These are phyloP conservation scores for Cotesia congregata DNA, from an alignment of 2,888 invertebrate genomes.

Conservation along the genomic window DNA sequence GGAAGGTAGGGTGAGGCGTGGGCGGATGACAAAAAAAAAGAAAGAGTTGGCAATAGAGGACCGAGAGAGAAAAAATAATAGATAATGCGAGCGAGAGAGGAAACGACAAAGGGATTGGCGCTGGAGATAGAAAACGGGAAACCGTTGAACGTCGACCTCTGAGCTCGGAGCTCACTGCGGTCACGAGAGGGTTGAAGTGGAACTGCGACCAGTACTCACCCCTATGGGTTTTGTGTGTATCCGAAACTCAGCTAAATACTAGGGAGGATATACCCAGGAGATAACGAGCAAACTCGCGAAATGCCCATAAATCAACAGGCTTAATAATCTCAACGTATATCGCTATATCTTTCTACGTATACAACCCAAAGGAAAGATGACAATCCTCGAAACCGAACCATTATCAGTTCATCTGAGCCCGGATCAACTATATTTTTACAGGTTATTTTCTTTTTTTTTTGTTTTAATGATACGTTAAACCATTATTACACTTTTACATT, in stretches of 20 bases:
- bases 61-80: not conserved
- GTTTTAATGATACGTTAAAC: no score
- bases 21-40: conserved; percentile 28
- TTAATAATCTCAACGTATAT: conserved; percentile 68
- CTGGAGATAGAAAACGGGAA: conserved; percentile 66
- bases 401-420: not conserved
- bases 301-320: conserved; percentile 69
- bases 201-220: conserved; percentile 40
- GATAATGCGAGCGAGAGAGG: conserved; percentile 33
- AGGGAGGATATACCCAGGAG: conserved; percentile 65
- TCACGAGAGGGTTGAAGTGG: conserved; percentile 46
- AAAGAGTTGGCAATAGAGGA: conserved; percentile 1
- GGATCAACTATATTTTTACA: not conserved
- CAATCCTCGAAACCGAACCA: not conserved
- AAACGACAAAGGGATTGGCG: conserved; percentile 60
- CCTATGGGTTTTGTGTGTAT: conserved; percentile 51
- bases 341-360: not conserved
- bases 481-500: no score
- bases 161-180: conserved; percentile 59
- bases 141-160: conserved; percentile 70
- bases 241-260: conserved; percentile 66
- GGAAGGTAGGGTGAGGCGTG: conserved; percentile 25
- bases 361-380: not conserved
- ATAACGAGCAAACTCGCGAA: conserved; percentile 71
- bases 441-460: no score